Base-by-base conservation (phyloP, 2,113 vertebrate species). In the Myotis yumanensis region DNA sequence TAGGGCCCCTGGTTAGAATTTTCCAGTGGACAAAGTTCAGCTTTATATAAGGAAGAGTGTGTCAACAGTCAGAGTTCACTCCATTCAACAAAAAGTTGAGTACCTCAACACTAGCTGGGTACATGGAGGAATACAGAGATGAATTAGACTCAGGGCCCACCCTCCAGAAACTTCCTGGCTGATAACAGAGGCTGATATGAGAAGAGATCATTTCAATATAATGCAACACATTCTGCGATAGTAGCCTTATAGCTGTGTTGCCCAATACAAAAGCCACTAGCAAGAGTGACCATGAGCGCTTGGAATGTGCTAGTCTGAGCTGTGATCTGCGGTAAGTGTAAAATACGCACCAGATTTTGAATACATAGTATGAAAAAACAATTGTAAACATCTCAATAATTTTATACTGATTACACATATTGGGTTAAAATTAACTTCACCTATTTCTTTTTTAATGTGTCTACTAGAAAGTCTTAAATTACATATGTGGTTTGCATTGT, bases 61-160 rank as follows among this genome's bases (percentile, higher is more conserved):
- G 64, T 92, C 86, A 88, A 68, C 11, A 59, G 46, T 91, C 81
- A 72, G 86, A 76, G 69, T 51, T 91, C 75, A 91, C 14, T 35
- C 23, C 40, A 89, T 92, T 64, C 66, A 66, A 22, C 40, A 43
- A 83, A 91, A 62, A 73, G 32, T 62, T 48, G 9, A 32, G 10
- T 22, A 46, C 20, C 72, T 84, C 76, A 23, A 7, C 30, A 20
- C 46, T 32, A 2, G 1, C 54, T 68, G 23, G 64, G 32, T 17
- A 5, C 52, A 5, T 4, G 11, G 6, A 14, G 22, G 77, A 25
- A 4, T 11, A 17, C 40, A 11, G 1, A 32, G 66, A 57, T 43
- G 43, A 48, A 23, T 43, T 28, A 52, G 43, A 86, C 43, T 76
- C 46, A 5, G 87, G 22, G 68, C 30, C 59, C 20, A 0, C 79